Conservation (phyloP, 2,888 invertebrate genomes). For the Heliconius hortense region DNA sequence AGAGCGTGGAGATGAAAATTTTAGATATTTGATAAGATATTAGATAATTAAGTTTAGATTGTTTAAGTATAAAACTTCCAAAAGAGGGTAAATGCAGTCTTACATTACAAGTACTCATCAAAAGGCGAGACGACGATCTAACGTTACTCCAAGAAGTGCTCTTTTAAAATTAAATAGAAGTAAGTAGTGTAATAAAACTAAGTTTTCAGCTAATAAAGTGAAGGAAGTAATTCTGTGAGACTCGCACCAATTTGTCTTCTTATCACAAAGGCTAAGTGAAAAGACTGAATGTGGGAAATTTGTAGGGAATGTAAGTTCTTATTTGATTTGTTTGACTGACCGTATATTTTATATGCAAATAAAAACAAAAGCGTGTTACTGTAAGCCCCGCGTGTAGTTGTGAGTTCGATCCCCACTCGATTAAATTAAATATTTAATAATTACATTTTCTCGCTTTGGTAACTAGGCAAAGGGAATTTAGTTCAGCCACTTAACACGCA, state of each 20-base stretch:
- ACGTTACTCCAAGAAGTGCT: conserved; percentile 3
- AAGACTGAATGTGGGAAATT: background rate
- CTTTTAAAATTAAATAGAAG: conserved; percentile 24
- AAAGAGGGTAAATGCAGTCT: background rate
- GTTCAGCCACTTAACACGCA: no score
- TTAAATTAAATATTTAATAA: no score
- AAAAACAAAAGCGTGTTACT: no score
- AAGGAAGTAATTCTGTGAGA: conserved; percentile 9
- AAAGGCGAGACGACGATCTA: conserved; percentile 1
- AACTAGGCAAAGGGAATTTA: no score
- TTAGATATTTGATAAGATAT: no score
- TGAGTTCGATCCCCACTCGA: no score
- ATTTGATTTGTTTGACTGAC: background rate
- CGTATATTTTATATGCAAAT: background rate
- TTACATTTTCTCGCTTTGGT: no score
- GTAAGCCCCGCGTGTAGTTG: no score
- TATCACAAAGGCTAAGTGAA: conserved; percentile 16
- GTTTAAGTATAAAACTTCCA: background rate
- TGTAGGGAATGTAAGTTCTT: background rate
- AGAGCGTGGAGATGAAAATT: no score
- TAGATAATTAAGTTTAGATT: no score
- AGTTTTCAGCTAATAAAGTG: conserved; percentile 21
- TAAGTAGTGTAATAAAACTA: conserved; percentile 11
- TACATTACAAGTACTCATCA: background rate
- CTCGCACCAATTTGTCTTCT: conserved; percentile 18